phyloP scores from a whole-genome alignment of 2,888 invertebrate genomes.

The Rhingia rostrata region DNA sequence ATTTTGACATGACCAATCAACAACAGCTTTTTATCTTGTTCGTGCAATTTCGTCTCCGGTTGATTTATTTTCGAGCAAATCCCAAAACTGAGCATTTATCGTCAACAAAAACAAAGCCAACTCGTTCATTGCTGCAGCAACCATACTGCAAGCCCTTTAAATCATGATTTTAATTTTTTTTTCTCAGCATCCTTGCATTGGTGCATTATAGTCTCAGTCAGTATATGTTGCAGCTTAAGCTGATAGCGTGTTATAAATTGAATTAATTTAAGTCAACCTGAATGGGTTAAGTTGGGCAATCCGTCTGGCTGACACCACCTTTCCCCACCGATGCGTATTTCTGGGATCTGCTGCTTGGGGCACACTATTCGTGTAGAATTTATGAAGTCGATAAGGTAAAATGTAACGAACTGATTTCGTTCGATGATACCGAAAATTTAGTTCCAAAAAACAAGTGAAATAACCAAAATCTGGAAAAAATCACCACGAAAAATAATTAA shows the following conservation, averaged over 20 bases:
- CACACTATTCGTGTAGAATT: constrained; percentile 49
- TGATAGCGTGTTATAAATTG: constrained; percentile 64
- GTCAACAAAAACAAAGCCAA: constrained; percentile 27
- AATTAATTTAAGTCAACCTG: constrained; percentile 72
- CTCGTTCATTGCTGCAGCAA: constrained; percentile 40
- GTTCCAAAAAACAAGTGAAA: background rate
- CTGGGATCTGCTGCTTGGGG: background rate
- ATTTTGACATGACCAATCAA: constrained; percentile 64
- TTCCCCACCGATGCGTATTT: background rate
- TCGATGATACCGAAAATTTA: constrained; percentile 26
- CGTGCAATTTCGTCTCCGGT: constrained; percentile 57
- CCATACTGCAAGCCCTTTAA: constrained; percentile 49
- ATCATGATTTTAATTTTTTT: constrained; percentile 21
- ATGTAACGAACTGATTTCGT: constrained; percentile 69
- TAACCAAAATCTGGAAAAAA: background rate
- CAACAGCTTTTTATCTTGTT: constrained; percentile 62
- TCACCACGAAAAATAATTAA: constrained; percentile 37
- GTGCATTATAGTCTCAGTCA: constrained; percentile 18
- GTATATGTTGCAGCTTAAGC: constrained; percentile 36
- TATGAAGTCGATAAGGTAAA: constrained; percentile 71
- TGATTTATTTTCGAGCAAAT: constrained; percentile 60
- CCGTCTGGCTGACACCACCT: constrained; percentile 49
- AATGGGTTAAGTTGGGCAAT: constrained; percentile 63
- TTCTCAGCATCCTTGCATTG: constrained; percentile 11
- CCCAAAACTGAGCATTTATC: constrained; percentile 64